These are phyloP conservation scores for Nannoperca obscura DNA, from an alignment of 2,797 vertebrate species.

Conservation along the genomic window DNA sequence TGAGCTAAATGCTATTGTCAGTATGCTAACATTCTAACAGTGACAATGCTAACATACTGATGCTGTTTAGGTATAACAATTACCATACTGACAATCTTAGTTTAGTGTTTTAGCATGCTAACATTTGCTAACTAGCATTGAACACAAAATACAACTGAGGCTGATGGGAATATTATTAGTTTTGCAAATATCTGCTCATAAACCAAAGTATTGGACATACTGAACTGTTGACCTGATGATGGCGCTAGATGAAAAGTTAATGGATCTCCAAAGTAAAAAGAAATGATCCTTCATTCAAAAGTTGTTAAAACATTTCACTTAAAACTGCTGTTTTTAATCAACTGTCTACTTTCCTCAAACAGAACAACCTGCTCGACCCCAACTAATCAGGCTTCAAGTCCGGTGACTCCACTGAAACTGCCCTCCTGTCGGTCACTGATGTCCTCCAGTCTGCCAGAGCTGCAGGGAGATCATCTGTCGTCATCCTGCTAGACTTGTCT, in stretches of 20 bases:
- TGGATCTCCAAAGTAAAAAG: neutral
- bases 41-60: neutral
- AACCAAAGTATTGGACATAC: neutral
- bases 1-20: neutral
- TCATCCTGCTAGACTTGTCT: too few relatives aligned
- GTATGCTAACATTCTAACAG: neutral
- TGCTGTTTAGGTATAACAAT: neutral
- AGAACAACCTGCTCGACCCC: too few relatives aligned
- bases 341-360: too few relatives aligned
- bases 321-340: too few relatives aligned
- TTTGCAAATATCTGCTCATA: neutral
- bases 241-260: neutral
- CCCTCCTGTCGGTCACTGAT: too few relatives aligned
- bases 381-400: too few relatives aligned
- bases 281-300: neutral
- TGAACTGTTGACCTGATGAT: neutral
- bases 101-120: neutral
- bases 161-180: neutral
- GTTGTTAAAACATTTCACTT: neutral
- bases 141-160: neutral
- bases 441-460: too few relatives aligned
- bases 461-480: too few relatives aligned
- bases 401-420: too few relatives aligned
- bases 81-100: neutral
- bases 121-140: neutral